phyloP scores from a whole-genome alignment of 2,888 invertebrate genomes.

The Drosophila yooni region DNA sequence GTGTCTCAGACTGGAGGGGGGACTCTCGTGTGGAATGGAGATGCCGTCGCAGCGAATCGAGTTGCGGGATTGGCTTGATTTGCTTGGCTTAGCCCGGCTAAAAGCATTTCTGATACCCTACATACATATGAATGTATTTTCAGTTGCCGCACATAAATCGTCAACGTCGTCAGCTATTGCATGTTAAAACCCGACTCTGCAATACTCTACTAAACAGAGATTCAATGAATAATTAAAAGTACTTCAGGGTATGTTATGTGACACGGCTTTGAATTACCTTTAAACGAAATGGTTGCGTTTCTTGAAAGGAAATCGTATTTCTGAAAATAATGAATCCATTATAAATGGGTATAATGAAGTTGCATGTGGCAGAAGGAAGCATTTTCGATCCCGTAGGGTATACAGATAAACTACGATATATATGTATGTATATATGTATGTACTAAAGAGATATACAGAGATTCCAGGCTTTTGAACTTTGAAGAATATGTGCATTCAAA shows the following conservation, averaged over 20 bases:
- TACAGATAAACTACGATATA: no score
- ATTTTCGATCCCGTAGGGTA: neutral
- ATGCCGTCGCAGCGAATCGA: constrained; percentile 18
- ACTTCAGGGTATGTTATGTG: neutral
- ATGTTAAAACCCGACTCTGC: neutral
- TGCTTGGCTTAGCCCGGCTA: neutral
- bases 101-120: constrained; percentile 34
- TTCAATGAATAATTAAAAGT: neutral
- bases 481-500: neutral
- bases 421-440: neutral
- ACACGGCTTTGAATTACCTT: neutral
- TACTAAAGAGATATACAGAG: no score
- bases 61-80: constrained; percentile 13
- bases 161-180: neutral
- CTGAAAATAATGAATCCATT: neutral
- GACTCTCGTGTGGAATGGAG: neutral
- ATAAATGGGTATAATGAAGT: neutral
- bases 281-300: neutral
- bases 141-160: constrained; percentile 1
- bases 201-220: neutral
- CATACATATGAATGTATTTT: neutral
- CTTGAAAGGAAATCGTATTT: neutral
- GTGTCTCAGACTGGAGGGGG: constrained; percentile 5
- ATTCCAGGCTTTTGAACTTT: neutral
- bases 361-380: neutral